phyloP scores from a whole-genome alignment of 2,113 vertebrate species.

The Clarias batrachus region DNA sequence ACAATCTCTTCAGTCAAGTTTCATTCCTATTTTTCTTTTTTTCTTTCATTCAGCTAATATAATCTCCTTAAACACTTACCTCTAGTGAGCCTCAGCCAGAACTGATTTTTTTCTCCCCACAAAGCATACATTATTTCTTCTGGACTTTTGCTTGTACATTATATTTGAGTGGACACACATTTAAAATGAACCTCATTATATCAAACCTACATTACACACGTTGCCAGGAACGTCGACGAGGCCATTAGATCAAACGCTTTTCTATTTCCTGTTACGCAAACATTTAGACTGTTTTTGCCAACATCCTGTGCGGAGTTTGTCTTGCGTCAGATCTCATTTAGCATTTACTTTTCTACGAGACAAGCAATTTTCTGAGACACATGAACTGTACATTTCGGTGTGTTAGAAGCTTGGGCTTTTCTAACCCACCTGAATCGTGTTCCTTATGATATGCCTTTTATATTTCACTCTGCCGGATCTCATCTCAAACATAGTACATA shows the following conservation, averaged over 20 bases:
- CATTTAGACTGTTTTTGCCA: constrained; percentile 12
- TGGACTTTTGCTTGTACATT: neutral
- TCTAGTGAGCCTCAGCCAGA: constrained; percentile 10
- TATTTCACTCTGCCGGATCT: constrained; percentile 1
- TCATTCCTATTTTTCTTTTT: neutral
- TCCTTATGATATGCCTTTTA: constrained; percentile 3
- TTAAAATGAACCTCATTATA: neutral
- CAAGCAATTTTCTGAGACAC: constrained; percentile 25
- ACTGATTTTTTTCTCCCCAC: neutral
- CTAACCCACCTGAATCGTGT: neutral
- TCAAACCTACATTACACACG: neutral
- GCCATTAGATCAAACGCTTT: constrained; percentile 19
- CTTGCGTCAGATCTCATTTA: neutral
- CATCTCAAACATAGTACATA: neutral
- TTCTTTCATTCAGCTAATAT: neutral
- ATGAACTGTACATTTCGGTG: constrained; percentile 23
- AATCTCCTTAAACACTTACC: constrained; percentile 24
- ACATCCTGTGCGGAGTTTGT: neutral
- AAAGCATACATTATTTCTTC: neutral
- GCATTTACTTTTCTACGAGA: constrained; percentile 7
- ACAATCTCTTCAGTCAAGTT: constrained; percentile 15
- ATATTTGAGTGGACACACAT: neutral
- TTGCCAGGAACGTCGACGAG: neutral
- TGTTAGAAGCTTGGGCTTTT: constrained; percentile 8
- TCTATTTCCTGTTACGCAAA: constrained; percentile 21